A percentile compares a stretch with the other conserved stretches of the same genome.
Conservation (phyloP, 2,113 vertebrate species). For the Gallinago media region DNA sequence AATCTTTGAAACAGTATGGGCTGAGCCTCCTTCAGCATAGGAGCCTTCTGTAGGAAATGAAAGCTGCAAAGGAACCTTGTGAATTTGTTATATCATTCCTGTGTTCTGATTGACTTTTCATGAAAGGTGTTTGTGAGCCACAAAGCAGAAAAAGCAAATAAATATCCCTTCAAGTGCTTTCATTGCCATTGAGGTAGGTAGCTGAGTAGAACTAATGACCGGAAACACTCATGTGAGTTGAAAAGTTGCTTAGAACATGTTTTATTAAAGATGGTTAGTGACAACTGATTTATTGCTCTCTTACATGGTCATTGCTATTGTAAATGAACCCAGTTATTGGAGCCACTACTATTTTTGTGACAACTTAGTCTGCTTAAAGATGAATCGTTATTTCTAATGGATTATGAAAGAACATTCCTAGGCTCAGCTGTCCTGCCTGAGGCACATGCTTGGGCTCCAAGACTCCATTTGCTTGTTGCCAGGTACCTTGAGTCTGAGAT, state of each 20-base stretch:
- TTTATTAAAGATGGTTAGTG: not conserved
- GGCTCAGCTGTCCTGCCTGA: not conserved
- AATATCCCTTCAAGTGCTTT: not conserved
- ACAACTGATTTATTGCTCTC: not conserved
- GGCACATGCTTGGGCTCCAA: not conserved
- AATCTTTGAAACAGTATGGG: not conserved
- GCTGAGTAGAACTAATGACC: not conserved
- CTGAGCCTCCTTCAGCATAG: not conserved
- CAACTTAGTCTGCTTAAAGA: not conserved
- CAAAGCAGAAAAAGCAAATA: not conserved
- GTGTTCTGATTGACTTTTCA: not conserved
- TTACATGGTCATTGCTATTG: too few relatives aligned
- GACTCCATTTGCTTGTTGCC: not conserved
- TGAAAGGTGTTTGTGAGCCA: not conserved
- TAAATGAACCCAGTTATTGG: not conserved
- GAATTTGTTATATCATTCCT: not conserved
- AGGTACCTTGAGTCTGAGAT: not conserved
- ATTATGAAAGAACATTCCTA: not conserved
- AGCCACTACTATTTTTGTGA: not conserved
- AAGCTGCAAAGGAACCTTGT: not conserved
- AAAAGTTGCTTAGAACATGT: not conserved
- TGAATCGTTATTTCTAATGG: not conserved
- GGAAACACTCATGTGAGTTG: not conserved
- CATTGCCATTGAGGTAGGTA: not conserved
- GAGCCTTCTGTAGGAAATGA: not conserved